Evolutionary conservation across 1,140 invertebrate genomes (phyloP), one percentile per base, ranked within the genome.

Genomic region (Meloidogyne exigua): DNA sequence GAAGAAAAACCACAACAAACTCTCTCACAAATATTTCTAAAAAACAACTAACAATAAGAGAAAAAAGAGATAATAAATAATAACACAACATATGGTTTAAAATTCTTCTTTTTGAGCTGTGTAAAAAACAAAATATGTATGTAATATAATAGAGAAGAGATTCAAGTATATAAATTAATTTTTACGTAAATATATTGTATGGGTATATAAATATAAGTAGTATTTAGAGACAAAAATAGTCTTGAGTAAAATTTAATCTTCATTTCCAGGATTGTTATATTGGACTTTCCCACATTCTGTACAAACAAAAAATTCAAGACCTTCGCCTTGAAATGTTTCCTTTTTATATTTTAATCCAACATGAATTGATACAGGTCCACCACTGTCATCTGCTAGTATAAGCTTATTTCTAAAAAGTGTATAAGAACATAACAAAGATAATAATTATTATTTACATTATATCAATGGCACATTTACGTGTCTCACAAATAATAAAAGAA

Each of bases 271-370:
- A 73, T 65, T 73, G 57, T 64, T 65, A 21, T 28, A 26, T 23
- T 73, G 57, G 10, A 73, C 15, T 12, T 66, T 25, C 12, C 74
- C 74, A 62, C 74, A 75, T 9, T 75, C 74, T 10, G 21, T 11
- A 36, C 74, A 75, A 11, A 36, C 74, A 36, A 21, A 75, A 18
- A 75, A 75, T 26, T 70, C 57, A 12, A 75, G 39, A n/a, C 28
- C 26, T 15, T 18, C 23, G 21, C 9, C 18, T 21, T 75, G 39
- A 36, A 70, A 74, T 5, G 49, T 68, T 21, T 76, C 44, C 32
- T 75, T 70, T 26, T 75, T 74, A 15, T 32, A 75, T 49, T 75
- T 75, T 23, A 73, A 28, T 32, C 72, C 72, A 26, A 73, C 72
- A 26, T 65, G 72, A 5, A 69, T 36, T 25, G 66, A 36, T 10